Percentiles rank a stretch among this genome's conserved stretches.
These are phyloP conservation scores for Apistogramma diplotaenia DNA, from an alignment of 2,113 vertebrate species.

Conservation along the genomic window DNA sequence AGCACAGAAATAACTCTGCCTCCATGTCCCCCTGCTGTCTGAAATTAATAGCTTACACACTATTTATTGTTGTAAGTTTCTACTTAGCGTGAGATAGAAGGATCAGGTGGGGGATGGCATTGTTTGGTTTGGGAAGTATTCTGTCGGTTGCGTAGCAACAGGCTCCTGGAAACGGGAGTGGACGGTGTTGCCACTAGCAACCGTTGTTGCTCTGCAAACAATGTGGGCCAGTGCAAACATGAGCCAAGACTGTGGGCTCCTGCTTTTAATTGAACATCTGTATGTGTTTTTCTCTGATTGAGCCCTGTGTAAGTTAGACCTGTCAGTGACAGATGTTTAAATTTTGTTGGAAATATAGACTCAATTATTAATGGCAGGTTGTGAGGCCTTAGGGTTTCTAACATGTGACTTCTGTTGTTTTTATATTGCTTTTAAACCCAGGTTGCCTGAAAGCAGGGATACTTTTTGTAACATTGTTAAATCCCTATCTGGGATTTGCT, in stretches of 20 bases:
- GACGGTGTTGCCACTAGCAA: conserved; percentile 90
- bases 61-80: conserved; percentile 87
- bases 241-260: conserved; percentile 81
- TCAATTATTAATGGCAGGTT: conserved; percentile 18
- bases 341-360: conserved; percentile 25
- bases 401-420: conserved; percentile 11
- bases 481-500: conserved; percentile 37
- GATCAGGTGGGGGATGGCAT: conserved; percentile 87
- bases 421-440: conserved; percentile 23
- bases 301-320: conserved; percentile 66
- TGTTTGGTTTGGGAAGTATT: conserved; percentile 99
- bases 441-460: conserved; percentile 29
- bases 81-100: conserved; percentile 85
- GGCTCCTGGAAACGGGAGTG: conserved; percentile 88
- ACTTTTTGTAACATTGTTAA: conserved; percentile 21
- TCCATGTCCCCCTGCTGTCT: conserved; percentile 63
- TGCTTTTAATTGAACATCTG: conserved; percentile 91
- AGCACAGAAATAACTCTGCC: conserved; percentile 72
- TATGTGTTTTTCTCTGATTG: conserved; percentile 85
- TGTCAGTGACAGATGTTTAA: conserved; percentile 64
- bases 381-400: not conserved
- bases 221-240: conserved; percentile 84
- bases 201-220: conserved; percentile 96
- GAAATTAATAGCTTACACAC: conserved; percentile 89
- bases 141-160: conserved; percentile 88